Evolutionary conservation across 2,888 invertebrate genomes (phyloP).

Genomic region (Hypomecis atomaria): DNA sequence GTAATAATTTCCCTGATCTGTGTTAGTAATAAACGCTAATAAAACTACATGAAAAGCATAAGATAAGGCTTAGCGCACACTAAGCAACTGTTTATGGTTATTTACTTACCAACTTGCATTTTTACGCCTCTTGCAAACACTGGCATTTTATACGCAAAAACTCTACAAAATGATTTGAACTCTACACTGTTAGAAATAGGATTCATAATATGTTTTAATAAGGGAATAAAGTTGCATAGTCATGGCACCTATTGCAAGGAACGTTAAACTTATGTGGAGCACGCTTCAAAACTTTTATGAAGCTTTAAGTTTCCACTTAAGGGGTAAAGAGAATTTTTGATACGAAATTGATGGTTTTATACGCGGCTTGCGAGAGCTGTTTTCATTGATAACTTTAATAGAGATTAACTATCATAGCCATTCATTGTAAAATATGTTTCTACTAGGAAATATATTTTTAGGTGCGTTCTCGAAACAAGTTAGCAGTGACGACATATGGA

Average conservation of each 20-base stretch:
- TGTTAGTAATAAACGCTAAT: slow-evolving; percentile 33
- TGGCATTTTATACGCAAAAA: slow-evolving; percentile 9
- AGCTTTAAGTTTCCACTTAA: slow-evolving; percentile 77
- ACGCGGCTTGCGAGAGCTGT: too few species aligned
- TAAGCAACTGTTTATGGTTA: slow-evolving; percentile 68
- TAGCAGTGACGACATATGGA: too few species aligned
- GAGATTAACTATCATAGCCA: neutral
- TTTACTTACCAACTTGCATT: slow-evolving; percentile 66
- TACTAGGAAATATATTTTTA: too few species aligned
- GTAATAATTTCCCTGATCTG: neutral
- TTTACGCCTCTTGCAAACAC: slow-evolving; percentile 61
- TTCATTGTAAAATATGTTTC: neutral
- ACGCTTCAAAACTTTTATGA: slow-evolving; percentile 80
- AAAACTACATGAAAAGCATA: slow-evolving; percentile 51
- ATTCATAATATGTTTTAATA: neutral
- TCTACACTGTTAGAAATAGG: slow-evolving; percentile 11
- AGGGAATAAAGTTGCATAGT: slow-evolving; percentile 42
- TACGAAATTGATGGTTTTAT: slow-evolving; percentile 56
- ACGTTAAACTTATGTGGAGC: slow-evolving; percentile 80
- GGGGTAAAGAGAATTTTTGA: slow-evolving; percentile 71
- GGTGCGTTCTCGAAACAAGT: too few species aligned
- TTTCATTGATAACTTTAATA: too few species aligned
- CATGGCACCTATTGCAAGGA: slow-evolving; percentile 61
- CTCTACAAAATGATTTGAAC: slow-evolving; percentile 12
- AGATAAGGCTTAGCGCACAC: slow-evolving; percentile 63